These are phyloP conservation scores for Strix occidentalis DNA, from an alignment of 2,797 vertebrate genomes.

Conservation along the genomic window DNA sequence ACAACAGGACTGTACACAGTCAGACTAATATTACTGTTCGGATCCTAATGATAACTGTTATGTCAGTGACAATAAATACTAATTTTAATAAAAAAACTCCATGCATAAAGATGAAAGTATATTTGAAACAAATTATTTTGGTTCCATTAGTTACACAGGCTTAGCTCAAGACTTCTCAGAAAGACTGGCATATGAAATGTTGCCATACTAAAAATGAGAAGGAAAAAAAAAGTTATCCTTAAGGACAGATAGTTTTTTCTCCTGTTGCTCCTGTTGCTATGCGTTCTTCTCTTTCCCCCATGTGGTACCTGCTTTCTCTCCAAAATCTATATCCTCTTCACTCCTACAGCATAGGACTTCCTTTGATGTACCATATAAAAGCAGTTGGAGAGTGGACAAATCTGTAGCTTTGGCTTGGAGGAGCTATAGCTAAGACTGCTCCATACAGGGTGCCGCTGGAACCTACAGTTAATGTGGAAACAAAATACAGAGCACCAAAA, in stretches of 20 bases:
- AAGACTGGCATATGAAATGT: not conserved
- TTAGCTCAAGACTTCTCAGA: not conserved
- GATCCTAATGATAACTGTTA: not conserved
- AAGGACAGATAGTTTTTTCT: not conserved
- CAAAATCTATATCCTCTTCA: not conserved
- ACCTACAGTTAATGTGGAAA: not conserved
- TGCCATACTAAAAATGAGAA: not conserved
- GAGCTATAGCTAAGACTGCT: not conserved
- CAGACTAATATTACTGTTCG: not conserved
- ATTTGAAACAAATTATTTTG: not conserved
- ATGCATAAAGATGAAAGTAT: not conserved
- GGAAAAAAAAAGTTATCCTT: not conserved
- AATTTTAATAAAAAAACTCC: not conserved
- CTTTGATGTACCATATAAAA: not conserved
- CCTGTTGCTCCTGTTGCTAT: not conserved
- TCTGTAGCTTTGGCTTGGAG: not conserved
- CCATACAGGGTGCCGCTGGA: not conserved
- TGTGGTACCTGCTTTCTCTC: not conserved
- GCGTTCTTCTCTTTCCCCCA: not conserved
- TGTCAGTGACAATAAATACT: not conserved
- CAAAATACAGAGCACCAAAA: not conserved
- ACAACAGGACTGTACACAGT: not conserved
- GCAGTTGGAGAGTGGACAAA: not conserved
- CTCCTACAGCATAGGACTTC: not conserved
- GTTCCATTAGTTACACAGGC: not conserved